Evolutionary conservation across 2,113 vertebrate genomes (phyloP).

Genomic region (Petaurus breviceps): DNA sequence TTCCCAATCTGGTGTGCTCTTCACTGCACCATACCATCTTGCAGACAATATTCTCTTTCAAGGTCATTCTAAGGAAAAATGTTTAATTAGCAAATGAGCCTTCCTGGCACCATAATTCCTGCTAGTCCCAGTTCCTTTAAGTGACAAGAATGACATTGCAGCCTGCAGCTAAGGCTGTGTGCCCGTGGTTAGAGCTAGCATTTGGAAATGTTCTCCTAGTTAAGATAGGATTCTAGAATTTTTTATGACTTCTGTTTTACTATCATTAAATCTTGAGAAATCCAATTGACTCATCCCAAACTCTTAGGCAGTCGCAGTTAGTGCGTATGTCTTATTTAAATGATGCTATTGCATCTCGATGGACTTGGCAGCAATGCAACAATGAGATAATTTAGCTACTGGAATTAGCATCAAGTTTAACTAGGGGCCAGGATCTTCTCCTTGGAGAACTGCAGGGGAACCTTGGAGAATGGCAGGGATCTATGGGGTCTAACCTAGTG

Average conservation of each 20-base stretch:
- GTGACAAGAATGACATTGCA: neutral
- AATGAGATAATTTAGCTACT: slow-evolving; percentile 17
- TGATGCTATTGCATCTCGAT: slow-evolving; percentile 28
- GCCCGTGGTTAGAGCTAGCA: neutral
- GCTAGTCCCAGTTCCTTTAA: neutral
- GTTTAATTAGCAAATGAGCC: neutral
- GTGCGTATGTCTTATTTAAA: slow-evolving; percentile 3
- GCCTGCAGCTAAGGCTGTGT: slow-evolving; percentile 13
- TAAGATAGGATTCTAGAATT: neutral
- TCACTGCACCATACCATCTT: neutral
- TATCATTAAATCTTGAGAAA: slow-evolving; percentile 24
- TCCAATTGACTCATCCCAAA: neutral
- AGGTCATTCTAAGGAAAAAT: neutral
- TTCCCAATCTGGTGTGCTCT: neutral
- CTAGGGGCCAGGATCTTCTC: neutral
- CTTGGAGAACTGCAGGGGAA: neutral
- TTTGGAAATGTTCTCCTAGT: neutral
- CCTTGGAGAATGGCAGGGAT: neutral
- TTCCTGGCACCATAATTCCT: neutral
- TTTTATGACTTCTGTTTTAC: slow-evolving; percentile 46
- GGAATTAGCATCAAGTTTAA: neutral
- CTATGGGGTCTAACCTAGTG: neutral
- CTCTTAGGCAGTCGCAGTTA: neutral
- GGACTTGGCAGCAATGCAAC: neutral
- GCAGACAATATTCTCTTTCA: neutral